Evolutionary conservation across 2,888 invertebrate species (phyloP), one percentile per base, ranked within the genome.

Genomic region (Hemicrepidius hirtus): DNA sequence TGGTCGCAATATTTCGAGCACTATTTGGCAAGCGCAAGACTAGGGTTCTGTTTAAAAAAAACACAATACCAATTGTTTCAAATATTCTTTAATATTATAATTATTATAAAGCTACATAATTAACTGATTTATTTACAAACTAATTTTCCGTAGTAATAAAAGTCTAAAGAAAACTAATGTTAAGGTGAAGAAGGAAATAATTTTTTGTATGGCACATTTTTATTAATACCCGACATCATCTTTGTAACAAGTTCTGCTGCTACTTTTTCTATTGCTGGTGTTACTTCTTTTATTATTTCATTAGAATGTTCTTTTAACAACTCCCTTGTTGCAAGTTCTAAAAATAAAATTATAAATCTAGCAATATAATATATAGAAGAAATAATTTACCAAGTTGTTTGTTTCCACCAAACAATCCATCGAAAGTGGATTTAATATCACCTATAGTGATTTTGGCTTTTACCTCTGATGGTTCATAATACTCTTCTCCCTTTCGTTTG

Each of bases 331-430:
- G 91, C 89, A 83, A 89, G 88, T 81, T 90, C 92, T 92, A 86
- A 1, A 84, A 49, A 3, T 68, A 60, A 1, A 20, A 53, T 12
- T 37, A 6, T 37, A 3, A 37, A 2, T 12, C 2, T 37, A 37
- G 3, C 2, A 6, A 13, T 12, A 57, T 21, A 28, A 28, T 1
- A 18, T 3, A 44, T n/a, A n/a, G n/a, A 16, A 28, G 13, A 16
- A 6, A 10, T 10, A 13, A 50, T 55, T 84, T 84, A 91, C 92
- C 90, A 28, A 94, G 84, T 73, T 91, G 90, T 64, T 88, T 86
- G 76, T 95, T 92, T 0, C 92, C 93, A 72, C 93, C 91, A 80
- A 94, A 94, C 0, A 95, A 87, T 85, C 94, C 91, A n/a, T 92
- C 91, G 57, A 95, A 85, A 74, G 91, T 88, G 74, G 94, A 87